Evolutionary conservation across 2,888 invertebrate genomes (phyloP), one percentile per base, ranked within the genome.

Genomic region (Lucinisca nassula): DNA sequence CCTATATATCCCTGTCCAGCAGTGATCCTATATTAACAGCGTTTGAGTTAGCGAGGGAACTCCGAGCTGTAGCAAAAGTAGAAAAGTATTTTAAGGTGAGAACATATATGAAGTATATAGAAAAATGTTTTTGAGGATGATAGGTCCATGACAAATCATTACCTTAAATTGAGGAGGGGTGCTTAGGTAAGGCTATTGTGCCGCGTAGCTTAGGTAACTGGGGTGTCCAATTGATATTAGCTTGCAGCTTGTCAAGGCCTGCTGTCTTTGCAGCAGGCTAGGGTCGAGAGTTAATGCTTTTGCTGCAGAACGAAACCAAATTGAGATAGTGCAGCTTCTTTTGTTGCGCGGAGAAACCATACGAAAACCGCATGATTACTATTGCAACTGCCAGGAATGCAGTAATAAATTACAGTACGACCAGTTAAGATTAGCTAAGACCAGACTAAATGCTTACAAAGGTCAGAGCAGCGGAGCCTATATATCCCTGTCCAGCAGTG

Each of bases 21-120:
- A 94, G 94, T 58, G 95, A 95, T 87, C 95, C 95, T 0, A 93
- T 95, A 38, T 87, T 95, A 67, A 95, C 95, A 8, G 94, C 95
- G 32, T 95, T 95, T 87, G 93, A 95, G 61, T 87, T 95, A 38
- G 92, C 94, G 4, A 89, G 93, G 32, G 95, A 95, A 80, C 88
- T 95, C 14, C 83, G 93, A 67, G 86, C 90, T n/a, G 93, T 95
- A 38, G 93, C 95, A 10, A 91, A 90, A 30, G 93, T 94, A 61
- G 95, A 95, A 83, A 94, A 94, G 82, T 95, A 95, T 85, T 95
- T 93, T 83, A 94, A 95, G 91, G 95, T 95, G 84, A 90, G 90
- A n/a, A n/a, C n/a, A n/a, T n/a, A n/a, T n/a, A n/a, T n/a, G n/a
- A n/a, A n/a, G n/a, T n/a, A n/a, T n/a, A n/a, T n/a, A n/a, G n/a